Percentiles rank a stretch among this genome's conserved stretches.
phyloP scores from a whole-genome alignment of 1,140 invertebrate genomes.

The Harlomillsia oculata region DNA sequence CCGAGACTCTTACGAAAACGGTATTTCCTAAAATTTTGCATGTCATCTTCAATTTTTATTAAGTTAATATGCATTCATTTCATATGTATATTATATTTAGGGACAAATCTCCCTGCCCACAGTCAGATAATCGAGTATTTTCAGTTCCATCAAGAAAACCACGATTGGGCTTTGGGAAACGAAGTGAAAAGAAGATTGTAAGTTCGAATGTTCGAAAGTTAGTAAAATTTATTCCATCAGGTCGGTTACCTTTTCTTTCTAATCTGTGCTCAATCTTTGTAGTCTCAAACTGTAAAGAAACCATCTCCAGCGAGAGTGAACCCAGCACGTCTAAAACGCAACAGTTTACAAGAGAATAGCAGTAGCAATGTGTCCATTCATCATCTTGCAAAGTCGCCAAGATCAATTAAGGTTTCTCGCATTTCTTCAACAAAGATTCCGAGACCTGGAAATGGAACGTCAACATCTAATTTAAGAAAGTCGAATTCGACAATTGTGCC shows the following conservation, averaged over 20 bases:
- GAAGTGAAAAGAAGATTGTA: slow-evolving; percentile 15
- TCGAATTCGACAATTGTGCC: not conserved
- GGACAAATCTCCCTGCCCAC: not conserved
- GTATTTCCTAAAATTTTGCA: too few species aligned
- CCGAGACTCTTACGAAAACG: slow-evolving; percentile 10
- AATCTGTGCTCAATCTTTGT: too few species aligned
- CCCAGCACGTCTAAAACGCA: not conserved
- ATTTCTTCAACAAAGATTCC: not conserved
- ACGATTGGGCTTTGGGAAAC: slow-evolving; percentile 19
- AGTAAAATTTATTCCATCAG: not conserved
- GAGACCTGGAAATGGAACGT: not conserved
- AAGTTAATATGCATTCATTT: not conserved
- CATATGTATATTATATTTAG: not conserved
- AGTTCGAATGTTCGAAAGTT: not conserved
- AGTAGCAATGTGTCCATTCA: slow-evolving; percentile 29
- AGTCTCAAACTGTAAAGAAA: too few species aligned
- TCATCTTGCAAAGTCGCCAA: slow-evolving; percentile 17
- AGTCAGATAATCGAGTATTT: too few species aligned
- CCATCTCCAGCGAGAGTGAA: not conserved
- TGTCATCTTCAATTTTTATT: too few species aligned
- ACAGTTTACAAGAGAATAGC: too few species aligned
- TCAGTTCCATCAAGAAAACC: too few species aligned
- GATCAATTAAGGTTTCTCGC: not conserved
- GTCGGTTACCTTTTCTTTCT: not conserved
- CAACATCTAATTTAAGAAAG: not conserved